phyloP scores from a whole-genome alignment of 2,113 vertebrate genomes.

The Haliaeetus leucogaster region DNA sequence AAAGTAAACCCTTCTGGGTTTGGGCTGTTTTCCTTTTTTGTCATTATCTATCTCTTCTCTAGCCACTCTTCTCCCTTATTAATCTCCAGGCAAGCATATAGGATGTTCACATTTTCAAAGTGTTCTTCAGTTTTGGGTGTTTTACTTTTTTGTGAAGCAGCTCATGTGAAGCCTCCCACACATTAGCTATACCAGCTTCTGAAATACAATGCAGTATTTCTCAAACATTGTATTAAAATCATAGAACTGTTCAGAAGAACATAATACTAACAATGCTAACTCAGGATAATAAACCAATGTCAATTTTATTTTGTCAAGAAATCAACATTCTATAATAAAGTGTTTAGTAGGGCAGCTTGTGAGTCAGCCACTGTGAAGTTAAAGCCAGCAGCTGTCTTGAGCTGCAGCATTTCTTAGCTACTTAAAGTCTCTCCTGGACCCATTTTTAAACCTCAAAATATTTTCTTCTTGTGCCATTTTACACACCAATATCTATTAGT shows the following conservation, averaged over 20 bases:
- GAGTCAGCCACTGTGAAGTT: background rate
- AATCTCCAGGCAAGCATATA: background rate
- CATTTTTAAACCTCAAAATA: background rate
- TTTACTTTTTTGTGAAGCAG: background rate
- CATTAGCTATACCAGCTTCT: background rate
- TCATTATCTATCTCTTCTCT: background rate
- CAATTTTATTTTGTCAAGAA: background rate
- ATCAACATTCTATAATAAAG: background rate
- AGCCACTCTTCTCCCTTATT: background rate
- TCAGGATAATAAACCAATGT: background rate
- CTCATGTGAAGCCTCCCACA: background rate
- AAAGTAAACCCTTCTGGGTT: background rate
- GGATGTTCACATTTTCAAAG: background rate
- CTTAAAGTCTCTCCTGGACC: background rate
- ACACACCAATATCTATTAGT: background rate
- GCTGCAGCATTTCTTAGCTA: background rate
- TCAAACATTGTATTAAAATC: background rate
- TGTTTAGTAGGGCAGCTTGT: background rate
- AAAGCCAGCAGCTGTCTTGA: background rate
- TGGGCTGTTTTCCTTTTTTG: accelerated
- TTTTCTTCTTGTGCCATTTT: background rate
- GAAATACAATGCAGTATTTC: background rate
- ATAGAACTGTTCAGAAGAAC: background rate
- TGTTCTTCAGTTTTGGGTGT: background rate
- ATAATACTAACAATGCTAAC: background rate